Evolutionary conservation across 2,888 invertebrate species (phyloP).

Genomic region (Pachliopta kotzebuea): DNA sequence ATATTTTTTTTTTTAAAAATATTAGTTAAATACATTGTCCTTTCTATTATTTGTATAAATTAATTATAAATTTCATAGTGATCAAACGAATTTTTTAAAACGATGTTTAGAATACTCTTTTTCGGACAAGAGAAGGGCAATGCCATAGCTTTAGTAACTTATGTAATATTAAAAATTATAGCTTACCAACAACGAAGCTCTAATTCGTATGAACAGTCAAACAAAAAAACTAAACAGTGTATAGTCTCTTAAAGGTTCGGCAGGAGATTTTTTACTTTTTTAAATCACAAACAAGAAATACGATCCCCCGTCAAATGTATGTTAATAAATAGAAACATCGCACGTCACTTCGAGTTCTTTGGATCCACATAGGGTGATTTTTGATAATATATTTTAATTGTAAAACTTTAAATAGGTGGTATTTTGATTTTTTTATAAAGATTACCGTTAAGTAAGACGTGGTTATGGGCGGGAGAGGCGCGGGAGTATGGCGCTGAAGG

Average conservation of each 20-base stretch:
- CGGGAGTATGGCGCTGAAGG: conserved; percentile 46
- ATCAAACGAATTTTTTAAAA: no score
- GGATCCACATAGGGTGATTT: conserved; percentile 50
- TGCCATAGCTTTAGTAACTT: not conserved
- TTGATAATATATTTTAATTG: conserved; percentile 7
- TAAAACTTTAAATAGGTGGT: conserved; percentile 8
- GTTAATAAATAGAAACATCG: conserved; percentile 62
- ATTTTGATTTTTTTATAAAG: conserved; percentile 1
- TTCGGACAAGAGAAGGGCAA: not conserved
- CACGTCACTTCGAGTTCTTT: conserved; percentile 58
- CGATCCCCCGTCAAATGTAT: conserved; percentile 55
- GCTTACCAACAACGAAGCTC: conserved; percentile 15
- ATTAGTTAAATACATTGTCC: no score
- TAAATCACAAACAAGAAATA: conserved; percentile 48
- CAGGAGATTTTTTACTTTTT: conserved; percentile 32
- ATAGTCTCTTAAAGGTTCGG: conserved; percentile 43
- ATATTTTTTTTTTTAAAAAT: no score
- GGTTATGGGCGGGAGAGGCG: conserved; percentile 46
- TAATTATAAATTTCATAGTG: no score
- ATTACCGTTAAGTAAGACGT: conserved; percentile 41
- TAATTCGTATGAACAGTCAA: conserved; percentile 32
- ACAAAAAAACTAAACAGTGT: conserved; percentile 43
- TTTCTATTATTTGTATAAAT: no score
- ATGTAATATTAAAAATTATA: not conserved
- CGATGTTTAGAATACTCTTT: not conserved